Evolutionary conservation across 2,888 invertebrate species (phyloP), one percentile per base, ranked within the genome.

Genomic region (Pecten maximus): DNA sequence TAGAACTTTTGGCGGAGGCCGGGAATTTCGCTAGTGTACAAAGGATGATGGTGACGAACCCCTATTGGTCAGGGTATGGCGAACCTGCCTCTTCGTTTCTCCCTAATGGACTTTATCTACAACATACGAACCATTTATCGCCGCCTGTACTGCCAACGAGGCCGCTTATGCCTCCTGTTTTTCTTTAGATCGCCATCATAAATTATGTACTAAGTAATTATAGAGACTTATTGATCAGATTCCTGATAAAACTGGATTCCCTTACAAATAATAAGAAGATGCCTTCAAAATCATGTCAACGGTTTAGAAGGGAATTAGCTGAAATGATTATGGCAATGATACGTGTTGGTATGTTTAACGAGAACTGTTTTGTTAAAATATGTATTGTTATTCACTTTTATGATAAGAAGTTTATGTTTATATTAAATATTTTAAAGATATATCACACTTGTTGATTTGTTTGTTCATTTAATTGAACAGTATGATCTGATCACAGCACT

Each of bases 1-100:
- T 90, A 40, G 90, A 90, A 54, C 90, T 90, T 28, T 40, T 90
- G 40, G 90, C 90, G 10, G 90, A 90, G 44, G 90, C 90, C 15
- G 90, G 90, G 35, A 90, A 86, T 28, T 48, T 88, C 40, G 90
- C 88, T 2, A 74, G 39, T 88, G 88, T 88, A 28, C 90, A 90
- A 19, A 86, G 90, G 15, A 40, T 90, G 44, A 87, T 90, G n/a
- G 28, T 89, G 89, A 35, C 54, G 8, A 54, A 50, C 35, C 74
- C 74, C 15, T 40, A 54, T 19, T 86, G 74, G 87, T 74, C 74
- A 8, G 74, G 74, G 10, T 74, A 74, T 35, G 23, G 74, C 74
- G 74, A 74, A 35, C 74, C 74, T 0, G 15, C 74, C 28, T 28
- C 74, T 1, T 35, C 74, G 8, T 74, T 74, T 15, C 6, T 74